Evolutionary conservation across 2,888 invertebrate genomes (phyloP), one percentile per base, ranked within the genome.

Genomic region (Acronicta leporina): DNA sequence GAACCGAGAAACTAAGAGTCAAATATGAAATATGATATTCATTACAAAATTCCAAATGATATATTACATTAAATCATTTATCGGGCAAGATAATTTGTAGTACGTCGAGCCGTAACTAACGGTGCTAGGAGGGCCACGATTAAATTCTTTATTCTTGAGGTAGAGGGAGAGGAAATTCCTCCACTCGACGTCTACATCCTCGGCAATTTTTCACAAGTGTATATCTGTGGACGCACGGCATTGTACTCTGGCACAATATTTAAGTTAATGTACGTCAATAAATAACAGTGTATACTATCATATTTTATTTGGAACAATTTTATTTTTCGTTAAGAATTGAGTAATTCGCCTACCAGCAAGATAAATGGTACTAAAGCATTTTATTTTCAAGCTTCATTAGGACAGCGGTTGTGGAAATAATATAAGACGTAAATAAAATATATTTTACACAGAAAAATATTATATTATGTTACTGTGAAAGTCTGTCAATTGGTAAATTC

Each of bases 151-250:
- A 85, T 86, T 83, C 81, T 73, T 73, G 70, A 77, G 65, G 50
- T 25, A 77, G 81, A 75, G 80, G 76, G 67, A 75, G 81, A 30
- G 81, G 81, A 79, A 85, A 86, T 88, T 84, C 81, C 81, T 83
- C 73, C 81, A 77, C 83, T 84, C 80, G 83, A 89, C 85, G 88
- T 89, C 88, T 89, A 87, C 84, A 88, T 90, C 82, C 81, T 76
- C 75, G 81, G 87, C 82, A 85, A 90, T 91, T 90, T 92, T 90
- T 90, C 89, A 89, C 86, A 75, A 82, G 83, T 82, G 58, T 72
- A 47, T 65, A 72, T 78, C 73, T 76, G 68, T 64, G 65, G 70
- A 74, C 64, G 67, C 56, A 56, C 62, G 62, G 72, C 66, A 74
- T 69, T 69, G 70, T 80, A 62, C 47, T 45, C 70, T 77, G 75